phyloP scores from a whole-genome alignment of 2,797 vertebrate species.

The Dallia pectoralis region DNA sequence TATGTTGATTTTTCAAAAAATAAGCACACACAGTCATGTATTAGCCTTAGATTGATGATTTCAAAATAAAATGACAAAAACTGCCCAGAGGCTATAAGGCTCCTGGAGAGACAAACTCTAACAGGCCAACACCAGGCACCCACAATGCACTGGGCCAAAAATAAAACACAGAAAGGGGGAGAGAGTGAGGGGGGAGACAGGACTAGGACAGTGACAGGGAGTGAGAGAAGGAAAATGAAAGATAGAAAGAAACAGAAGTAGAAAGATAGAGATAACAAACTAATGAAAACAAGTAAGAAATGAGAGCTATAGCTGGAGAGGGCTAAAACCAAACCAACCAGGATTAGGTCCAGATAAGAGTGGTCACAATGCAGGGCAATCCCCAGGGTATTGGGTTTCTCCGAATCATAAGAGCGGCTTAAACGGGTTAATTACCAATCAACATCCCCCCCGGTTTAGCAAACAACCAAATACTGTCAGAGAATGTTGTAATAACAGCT shows the following conservation, averaged over 20 bases:
- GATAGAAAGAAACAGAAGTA: neutral
- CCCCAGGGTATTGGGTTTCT: conserved; percentile 58
- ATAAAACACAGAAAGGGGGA: neutral
- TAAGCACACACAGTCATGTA: too few species aligned
- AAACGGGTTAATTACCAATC: conserved; percentile 61
- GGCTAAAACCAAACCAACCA: conserved; percentile 65
- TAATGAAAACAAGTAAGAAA: conserved; percentile 28
- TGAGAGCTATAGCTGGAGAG: conserved; percentile 7
- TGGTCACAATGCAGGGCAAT: conserved; percentile 69
- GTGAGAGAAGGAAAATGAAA: conserved; percentile 20
- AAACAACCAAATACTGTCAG: conserved; percentile 57
- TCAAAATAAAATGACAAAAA: too few species aligned
- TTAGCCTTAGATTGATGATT: too few species aligned
- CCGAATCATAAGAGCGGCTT: conserved; percentile 58
- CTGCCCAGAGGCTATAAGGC: neutral
- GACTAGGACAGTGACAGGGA: neutral
- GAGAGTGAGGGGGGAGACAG: neutral
- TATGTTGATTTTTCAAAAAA: too few species aligned
- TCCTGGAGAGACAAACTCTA: neutral
- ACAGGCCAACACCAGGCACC: neutral
- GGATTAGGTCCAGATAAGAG: conserved; percentile 73
- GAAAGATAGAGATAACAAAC: neutral
- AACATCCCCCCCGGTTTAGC: conserved; percentile 61
- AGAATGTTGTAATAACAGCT: conserved; percentile 57
- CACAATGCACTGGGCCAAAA: neutral